Percentiles rank a stretch among this genome's conserved stretches.
Evolutionary conservation across 1,140 invertebrate species (phyloP).

Genomic region (Centruroides sculpturatus): DNA sequence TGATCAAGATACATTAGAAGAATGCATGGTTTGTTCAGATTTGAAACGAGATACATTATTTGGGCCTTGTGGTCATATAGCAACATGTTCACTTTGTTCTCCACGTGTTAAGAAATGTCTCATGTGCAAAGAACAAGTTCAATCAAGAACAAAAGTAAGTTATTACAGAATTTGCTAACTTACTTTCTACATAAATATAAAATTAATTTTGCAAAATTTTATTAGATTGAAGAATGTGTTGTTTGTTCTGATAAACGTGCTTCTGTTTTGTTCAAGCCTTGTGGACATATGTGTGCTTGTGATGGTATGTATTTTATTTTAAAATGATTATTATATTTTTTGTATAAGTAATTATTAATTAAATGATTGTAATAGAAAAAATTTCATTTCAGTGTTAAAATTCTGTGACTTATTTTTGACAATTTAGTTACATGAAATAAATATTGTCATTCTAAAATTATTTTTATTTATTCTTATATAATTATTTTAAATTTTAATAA

Average conservation of each 20-base stretch:
- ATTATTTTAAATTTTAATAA: too few relatives aligned
- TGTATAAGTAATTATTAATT: too few relatives aligned
- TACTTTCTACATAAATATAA: neutral
- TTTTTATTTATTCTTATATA: too few relatives aligned
- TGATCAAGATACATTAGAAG: slow-evolving; percentile 49
- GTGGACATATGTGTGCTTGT: slow-evolving; percentile 89
- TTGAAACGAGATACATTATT: slow-evolving; percentile 61
- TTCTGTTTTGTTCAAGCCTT: slow-evolving; percentile 79
- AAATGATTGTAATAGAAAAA: too few relatives aligned
- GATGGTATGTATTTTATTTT: slow-evolving; percentile 33
- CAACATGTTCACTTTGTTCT: slow-evolving; percentile 79
- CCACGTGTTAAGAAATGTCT: slow-evolving; percentile 90
- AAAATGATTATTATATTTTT: too few relatives aligned
- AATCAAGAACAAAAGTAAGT: slow-evolving; percentile 52
- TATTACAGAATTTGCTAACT: neutral
- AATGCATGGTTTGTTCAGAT: slow-evolving; percentile 92
- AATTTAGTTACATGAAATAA: too few relatives aligned
- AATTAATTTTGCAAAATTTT: neutral
- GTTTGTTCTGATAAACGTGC: slow-evolving; percentile 90
- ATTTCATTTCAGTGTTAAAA: too few relatives aligned
- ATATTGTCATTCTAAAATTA: too few relatives aligned
- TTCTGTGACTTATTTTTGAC: too few relatives aligned
- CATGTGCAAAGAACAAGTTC: slow-evolving; percentile 71
- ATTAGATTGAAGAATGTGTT: slow-evolving; percentile 85
- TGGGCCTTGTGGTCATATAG: slow-evolving; percentile 48